Conservation (phyloP, 1,140 invertebrate genomes). For the Eupristina koningsbergeri region DNA sequence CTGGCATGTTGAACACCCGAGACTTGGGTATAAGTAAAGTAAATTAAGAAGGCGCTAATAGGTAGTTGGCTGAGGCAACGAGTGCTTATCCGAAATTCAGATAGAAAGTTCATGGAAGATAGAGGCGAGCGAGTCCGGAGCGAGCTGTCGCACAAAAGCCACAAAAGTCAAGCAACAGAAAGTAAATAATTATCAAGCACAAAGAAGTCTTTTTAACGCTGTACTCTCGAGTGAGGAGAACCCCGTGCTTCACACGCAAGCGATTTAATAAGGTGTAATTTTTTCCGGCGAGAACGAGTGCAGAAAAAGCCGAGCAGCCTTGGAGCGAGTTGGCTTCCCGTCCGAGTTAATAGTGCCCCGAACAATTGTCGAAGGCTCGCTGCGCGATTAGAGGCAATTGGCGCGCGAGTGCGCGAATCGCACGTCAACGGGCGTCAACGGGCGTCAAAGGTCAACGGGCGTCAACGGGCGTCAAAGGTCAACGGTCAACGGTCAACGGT, state of each 20-base stretch:
- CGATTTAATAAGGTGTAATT: background rate
- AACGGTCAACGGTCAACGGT: too few species aligned
- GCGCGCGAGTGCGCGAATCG: background rate
- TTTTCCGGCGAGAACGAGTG: background rate
- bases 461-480: too few species aligned
- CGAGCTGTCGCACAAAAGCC: background rate
- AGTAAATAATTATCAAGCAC: conserved; percentile 1
- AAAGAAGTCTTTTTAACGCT: background rate
- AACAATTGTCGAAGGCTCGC: conserved; percentile 30
- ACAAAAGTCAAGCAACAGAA: background rate
- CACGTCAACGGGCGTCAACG: conserved; percentile 16
- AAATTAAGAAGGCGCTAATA: background rate
- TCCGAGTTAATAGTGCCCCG: conserved; percentile 28
- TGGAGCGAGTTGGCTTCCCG: too few species aligned
- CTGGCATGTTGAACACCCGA: too few species aligned
- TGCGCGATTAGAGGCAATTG: conserved; percentile 41
- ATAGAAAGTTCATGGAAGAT: background rate
- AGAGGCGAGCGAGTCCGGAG: too few species aligned
- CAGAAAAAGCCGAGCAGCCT: background rate
- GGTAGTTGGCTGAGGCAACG: too few species aligned
- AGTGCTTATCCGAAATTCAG: background rate
- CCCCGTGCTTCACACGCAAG: background rate
- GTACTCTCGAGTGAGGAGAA: background rate
- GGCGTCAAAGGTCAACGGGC: conserved; percentile 23
- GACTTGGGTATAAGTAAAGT: background rate